Evolutionary conservation across 2,888 invertebrate genomes (phyloP).

Genomic region (Drosophila hawaiiensis): DNA sequence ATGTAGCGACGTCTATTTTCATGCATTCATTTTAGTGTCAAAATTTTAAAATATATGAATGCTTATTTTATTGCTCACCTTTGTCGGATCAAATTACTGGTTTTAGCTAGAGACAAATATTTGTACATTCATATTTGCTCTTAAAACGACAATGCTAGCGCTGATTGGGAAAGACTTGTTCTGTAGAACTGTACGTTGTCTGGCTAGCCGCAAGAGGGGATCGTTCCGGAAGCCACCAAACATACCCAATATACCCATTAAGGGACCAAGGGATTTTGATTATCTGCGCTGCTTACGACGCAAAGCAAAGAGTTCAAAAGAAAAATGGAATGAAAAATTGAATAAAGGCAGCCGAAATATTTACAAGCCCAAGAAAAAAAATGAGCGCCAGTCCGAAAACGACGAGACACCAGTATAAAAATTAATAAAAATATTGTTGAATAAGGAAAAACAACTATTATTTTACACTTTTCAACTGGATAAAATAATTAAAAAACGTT

Average conservation of each 20-base stretch:
- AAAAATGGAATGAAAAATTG: conserved; percentile 5
- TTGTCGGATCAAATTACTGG: neutral
- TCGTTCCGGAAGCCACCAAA: conserved; percentile 16
- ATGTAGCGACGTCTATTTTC: neutral
- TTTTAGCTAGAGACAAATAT: neutral
- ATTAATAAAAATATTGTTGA: neutral
- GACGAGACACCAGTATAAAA: neutral
- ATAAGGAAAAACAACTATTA: neutral
- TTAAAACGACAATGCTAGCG: conserved; percentile 1
- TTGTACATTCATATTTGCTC: neutral
- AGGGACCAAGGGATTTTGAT: conserved; percentile 54
- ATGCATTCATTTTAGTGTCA: neutral
- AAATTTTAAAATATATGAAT: neutral
- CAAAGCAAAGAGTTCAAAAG: conserved; percentile 8
- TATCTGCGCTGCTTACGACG: conserved; percentile 43
- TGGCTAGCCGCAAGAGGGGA: conserved; percentile 31
- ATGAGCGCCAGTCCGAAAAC: neutral
- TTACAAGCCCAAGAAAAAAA: conserved; percentile 28
- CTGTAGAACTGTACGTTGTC: conserved; percentile 1
- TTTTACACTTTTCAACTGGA: neutral
- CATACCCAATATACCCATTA: conserved; percentile 43
- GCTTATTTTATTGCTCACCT: neutral
- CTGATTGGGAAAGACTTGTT: conserved; percentile 1
- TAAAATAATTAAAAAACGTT: neutral
- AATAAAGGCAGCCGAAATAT: neutral